Conservation (phyloP, 2,888 invertebrate species). For the Acanthacorydalis orientalis region DNA sequence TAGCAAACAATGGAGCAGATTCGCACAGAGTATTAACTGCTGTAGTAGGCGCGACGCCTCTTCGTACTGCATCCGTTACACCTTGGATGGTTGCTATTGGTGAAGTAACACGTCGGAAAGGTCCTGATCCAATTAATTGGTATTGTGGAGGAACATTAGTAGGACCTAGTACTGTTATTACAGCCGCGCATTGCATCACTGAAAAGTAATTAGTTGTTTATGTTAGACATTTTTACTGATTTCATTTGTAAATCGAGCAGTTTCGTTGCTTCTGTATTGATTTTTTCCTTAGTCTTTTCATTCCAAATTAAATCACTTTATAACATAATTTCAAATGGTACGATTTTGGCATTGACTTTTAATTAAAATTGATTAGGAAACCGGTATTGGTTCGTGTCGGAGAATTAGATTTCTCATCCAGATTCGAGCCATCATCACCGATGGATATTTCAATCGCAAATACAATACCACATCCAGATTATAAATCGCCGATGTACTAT, state of each 20-base stretch:
- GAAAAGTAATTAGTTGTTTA: constrained; percentile 11
- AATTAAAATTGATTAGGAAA: constrained; percentile 6
- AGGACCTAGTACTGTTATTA: constrained; percentile 10
- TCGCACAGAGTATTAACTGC: constrained; percentile 1
- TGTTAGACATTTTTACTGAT: too few relatives aligned
- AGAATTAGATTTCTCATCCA: constrained; percentile 11
- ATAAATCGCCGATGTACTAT: constrained; percentile 11
- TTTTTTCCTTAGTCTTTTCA: background rate
- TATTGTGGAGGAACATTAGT: constrained; percentile 13
- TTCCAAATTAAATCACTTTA: background rate
- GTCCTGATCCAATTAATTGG: constrained; percentile 8
- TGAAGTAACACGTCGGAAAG: constrained; percentile 4
- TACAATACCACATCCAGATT: constrained; percentile 10
- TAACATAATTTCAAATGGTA: background rate
- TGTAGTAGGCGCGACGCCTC: constrained; percentile 11
- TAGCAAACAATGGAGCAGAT: too few relatives aligned
- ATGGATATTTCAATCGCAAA: constrained; percentile 9
- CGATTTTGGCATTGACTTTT: background rate
- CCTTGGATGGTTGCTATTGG: constrained; percentile 15
- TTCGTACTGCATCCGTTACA: constrained; percentile 9
- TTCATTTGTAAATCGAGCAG: too few relatives aligned
- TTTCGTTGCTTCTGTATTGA: too few relatives aligned
- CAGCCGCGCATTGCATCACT: constrained; percentile 14
- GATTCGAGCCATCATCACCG: constrained; percentile 10
- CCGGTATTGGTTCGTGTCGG: constrained; percentile 12